These are phyloP conservation scores for human DNA, from an alignment of 2,113 vertebrate species.

Conservation along the genomic window DNA sequence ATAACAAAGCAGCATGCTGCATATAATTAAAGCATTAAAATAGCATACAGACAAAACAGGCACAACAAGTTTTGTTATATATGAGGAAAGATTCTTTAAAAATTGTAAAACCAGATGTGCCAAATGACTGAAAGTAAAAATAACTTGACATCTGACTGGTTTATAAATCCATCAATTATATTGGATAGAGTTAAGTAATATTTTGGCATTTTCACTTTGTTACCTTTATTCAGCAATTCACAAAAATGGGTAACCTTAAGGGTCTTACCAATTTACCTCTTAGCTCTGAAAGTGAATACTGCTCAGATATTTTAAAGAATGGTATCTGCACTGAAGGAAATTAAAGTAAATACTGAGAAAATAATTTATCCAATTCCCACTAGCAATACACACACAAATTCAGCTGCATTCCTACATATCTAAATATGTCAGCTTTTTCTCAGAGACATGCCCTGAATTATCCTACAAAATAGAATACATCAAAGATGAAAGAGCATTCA, in stretches of 20 bases:
- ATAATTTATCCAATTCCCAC: slow-evolving; percentile 45
- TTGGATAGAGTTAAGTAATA: slow-evolving; percentile 4
- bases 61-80: background rate
- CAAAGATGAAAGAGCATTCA: slow-evolving; percentile 16
- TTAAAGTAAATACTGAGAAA: slow-evolving; percentile 14
- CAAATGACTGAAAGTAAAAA: background rate
- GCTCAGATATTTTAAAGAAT: slow-evolving; percentile 37
- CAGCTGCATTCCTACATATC: slow-evolving; percentile 54
- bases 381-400: slow-evolving; percentile 25
- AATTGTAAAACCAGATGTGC: slow-evolving; percentile 38
- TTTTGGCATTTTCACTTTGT: background rate
- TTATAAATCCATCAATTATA: slow-evolving; percentile 43
- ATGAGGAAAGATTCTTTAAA: background rate
- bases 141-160: slow-evolving; percentile 60
- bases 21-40: slow-evolving; percentile 65
- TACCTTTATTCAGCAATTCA: background rate
- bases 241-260: background rate
- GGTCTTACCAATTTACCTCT: slow-evolving; percentile 17
- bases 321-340: background rate
- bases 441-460: background rate
- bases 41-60: background rate
- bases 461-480: slow-evolving; percentile 52
- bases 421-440: slow-evolving; percentile 47
- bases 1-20: slow-evolving; percentile 11
- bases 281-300: slow-evolving; percentile 29